Evolutionary conservation across 2,888 invertebrate genomes (phyloP).

Genomic region (Bedellia somnulentella): DNA sequence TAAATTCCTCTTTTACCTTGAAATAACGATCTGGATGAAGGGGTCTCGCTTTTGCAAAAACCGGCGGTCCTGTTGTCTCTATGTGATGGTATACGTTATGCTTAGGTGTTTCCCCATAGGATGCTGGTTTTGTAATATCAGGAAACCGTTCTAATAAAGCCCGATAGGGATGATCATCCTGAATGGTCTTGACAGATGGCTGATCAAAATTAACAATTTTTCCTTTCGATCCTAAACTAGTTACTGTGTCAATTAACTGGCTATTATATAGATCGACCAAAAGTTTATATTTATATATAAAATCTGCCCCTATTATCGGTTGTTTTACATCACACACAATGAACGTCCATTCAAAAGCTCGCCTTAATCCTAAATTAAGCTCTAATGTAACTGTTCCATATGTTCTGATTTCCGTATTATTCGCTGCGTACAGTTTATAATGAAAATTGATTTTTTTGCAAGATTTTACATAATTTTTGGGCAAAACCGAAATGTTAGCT

Average conservation of each 20-base stretch:
- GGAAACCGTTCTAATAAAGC: neutral
- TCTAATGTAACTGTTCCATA: conserved; percentile 6
- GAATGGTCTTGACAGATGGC: neutral
- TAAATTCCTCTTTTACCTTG: conserved; percentile 1
- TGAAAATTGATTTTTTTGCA: no score
- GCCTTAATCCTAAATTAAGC: conserved; percentile 7
- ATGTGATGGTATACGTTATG: conserved; percentile 8
- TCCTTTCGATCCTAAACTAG: neutral
- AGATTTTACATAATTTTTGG: no score
- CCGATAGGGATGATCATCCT: neutral
- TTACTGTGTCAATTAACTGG: conserved; percentile 2
- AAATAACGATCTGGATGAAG: conserved; percentile 6
- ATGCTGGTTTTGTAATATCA: neutral
- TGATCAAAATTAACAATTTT: neutral
- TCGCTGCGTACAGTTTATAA: conserved; percentile 11
- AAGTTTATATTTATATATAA: conserved; percentile 6
- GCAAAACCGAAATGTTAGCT: no score
- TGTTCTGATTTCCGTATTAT: conserved; percentile 9
- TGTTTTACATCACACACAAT: conserved; percentile 7
- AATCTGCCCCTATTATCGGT: conserved; percentile 10
- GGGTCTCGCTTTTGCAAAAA: conserved; percentile 6
- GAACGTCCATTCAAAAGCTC: conserved; percentile 7
- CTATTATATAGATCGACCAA: conserved; percentile 6
- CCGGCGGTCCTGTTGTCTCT: conserved; percentile 9
- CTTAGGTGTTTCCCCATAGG: neutral